phyloP scores from a whole-genome alignment of 2,888 invertebrate species.

The Agriopis marginaria region DNA sequence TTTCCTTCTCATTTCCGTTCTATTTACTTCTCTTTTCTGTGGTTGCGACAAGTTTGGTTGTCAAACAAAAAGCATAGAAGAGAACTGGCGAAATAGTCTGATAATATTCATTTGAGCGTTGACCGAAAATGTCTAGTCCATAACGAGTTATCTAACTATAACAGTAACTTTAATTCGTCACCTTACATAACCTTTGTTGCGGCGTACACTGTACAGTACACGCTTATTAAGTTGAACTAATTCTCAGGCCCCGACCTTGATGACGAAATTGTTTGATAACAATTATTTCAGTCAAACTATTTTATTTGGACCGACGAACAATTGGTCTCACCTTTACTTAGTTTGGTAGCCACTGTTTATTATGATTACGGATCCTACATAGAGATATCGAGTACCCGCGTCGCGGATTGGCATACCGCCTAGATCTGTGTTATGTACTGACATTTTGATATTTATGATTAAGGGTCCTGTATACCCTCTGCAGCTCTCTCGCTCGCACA shows the following conservation, averaged over 20 bases:
- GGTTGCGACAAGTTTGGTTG: too few relatives aligned
- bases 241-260: conserved; percentile 37
- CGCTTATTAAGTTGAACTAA: conserved; percentile 34
- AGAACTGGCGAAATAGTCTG: not conserved
- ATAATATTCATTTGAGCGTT: conserved; percentile 6
- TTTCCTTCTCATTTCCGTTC: too few relatives aligned
- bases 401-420: too few relatives aligned
- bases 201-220: conserved; percentile 23
- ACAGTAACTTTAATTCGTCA: conserved; percentile 19
- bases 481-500: too few relatives aligned
- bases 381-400: not conserved
- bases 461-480: too few relatives aligned
- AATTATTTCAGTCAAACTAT: conserved; percentile 13
- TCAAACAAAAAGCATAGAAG: too few relatives aligned
- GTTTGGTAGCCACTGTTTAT: not conserved
- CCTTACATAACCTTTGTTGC: conserved; percentile 29
- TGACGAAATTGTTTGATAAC: conserved; percentile 33
- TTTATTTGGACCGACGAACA: conserved; percentile 14
- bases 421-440: too few relatives aligned
- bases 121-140: conserved; percentile 20
- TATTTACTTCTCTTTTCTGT: too few relatives aligned
- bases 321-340: conserved; percentile 9
- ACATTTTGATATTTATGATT: too few relatives aligned
- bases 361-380: not conserved
- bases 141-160: conserved; percentile 25